Evolutionary conservation across 2,113 vertebrate species (phyloP).

Genomic region (Spea bombifrons): DNA sequence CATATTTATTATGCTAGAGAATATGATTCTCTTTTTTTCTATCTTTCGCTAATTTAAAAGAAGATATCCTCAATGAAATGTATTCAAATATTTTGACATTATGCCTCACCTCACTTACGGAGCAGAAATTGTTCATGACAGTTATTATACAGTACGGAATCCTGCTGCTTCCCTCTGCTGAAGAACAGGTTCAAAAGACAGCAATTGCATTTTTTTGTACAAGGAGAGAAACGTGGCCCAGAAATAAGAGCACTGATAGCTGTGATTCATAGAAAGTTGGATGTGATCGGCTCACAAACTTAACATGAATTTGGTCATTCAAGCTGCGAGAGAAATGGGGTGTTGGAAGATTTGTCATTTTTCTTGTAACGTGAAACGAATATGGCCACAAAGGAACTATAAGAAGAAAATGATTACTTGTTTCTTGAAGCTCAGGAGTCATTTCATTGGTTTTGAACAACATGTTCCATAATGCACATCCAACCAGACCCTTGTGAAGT

Average conservation of each 20-base stretch:
- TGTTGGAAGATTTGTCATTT: conserved; percentile 19
- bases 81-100: conserved; percentile 99
- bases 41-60: conserved; percentile 83
- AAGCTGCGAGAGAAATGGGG: conserved; percentile 33
- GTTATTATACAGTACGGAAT: conserved; percentile 86
- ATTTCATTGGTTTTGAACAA: no score
- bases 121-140: conserved; percentile 99
- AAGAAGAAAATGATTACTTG: background rate
- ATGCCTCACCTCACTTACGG: conserved; percentile 96
- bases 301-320: conserved; percentile 44
- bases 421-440: no score
- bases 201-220: conserved; percentile 73
- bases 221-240: conserved; percentile 74
- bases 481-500: no score
- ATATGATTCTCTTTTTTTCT: conserved; percentile 76
- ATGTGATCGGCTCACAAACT: conserved; percentile 40
- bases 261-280: conserved; percentile 44
- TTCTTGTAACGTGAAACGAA: conserved; percentile 10
- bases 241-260: conserved; percentile 59
- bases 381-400: conserved; percentile 10
- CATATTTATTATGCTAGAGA: conserved; percentile 79
- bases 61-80: conserved; percentile 92
- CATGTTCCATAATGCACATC: no score
- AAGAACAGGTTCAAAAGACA: conserved; percentile 81
- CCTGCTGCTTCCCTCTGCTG: conserved; percentile 77